A percentile compares a stretch with the other conserved stretches of the same genome.
Conservation (phyloP, 2,113 vertebrate species). For the Archocentrus centrarchus region DNA sequence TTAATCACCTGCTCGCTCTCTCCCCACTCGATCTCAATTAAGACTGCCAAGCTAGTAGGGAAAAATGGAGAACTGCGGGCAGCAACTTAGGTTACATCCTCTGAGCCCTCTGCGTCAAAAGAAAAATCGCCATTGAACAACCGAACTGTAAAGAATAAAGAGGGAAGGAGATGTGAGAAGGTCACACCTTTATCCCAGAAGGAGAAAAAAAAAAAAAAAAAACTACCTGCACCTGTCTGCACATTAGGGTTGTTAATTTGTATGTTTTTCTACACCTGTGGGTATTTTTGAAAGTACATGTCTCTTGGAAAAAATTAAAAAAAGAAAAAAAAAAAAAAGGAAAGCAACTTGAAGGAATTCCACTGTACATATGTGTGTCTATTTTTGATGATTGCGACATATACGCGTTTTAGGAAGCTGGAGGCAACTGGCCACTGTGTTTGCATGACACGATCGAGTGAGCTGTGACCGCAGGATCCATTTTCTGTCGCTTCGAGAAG, state of each 20-base stretch:
- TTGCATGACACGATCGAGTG: constrained; percentile 17
- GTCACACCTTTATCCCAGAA: constrained; percentile 50
- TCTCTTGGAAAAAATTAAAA: constrained; percentile 1
- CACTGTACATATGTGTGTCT: neutral
- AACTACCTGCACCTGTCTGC: constrained; percentile 43
- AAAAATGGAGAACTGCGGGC: constrained; percentile 25
- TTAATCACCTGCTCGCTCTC: constrained; percentile 35
- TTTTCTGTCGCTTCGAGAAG: constrained; percentile 44
- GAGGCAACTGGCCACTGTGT: neutral
- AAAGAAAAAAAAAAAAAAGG: too few relatives aligned
- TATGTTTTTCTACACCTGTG: neutral
- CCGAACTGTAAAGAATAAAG: constrained; percentile 59
- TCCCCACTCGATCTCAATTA: constrained; percentile 23
- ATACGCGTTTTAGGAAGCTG: neutral
- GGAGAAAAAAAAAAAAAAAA: constrained; percentile 54
- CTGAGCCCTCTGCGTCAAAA: constrained; percentile 61
- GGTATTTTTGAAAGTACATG: neutral
- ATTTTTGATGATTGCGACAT: neutral
- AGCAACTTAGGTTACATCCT: constrained; percentile 53
- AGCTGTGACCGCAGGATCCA: constrained; percentile 29
- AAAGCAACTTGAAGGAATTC: neutral
- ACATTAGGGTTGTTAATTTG: neutral
- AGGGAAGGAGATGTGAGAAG: constrained; percentile 42
- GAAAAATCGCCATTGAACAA: constrained; percentile 53
- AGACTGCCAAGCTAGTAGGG: constrained; percentile 5